Percentiles rank a stretch among this genome's conserved stretches.
phyloP scores from a whole-genome alignment of 2,113 vertebrate genomes.

The Corapipo altera region DNA sequence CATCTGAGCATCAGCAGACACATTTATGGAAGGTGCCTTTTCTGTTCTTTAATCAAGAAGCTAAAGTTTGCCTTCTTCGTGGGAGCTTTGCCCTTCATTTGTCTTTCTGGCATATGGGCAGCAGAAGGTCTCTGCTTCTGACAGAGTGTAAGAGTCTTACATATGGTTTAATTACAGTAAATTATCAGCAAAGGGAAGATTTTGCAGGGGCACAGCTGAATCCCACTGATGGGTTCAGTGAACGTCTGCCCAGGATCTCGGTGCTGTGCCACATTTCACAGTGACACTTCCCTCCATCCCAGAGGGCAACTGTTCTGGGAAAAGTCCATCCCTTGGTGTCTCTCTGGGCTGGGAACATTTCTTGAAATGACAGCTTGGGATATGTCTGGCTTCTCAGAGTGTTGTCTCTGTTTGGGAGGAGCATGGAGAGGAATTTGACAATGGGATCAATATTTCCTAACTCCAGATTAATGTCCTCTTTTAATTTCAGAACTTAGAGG shows the following conservation, averaged over 20 bases:
- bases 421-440: not conserved
- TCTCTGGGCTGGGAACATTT: not conserved
- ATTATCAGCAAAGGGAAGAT: slow-evolving; percentile 30
- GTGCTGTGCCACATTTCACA: not conserved
- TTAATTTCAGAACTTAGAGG: not conserved
- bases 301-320: not conserved
- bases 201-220: slow-evolving; percentile 42
- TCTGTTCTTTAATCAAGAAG: not conserved
- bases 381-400: not conserved
- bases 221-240: not conserved
- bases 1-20: not conserved
- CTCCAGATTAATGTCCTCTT: not conserved
- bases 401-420: not conserved
- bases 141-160: slow-evolving; percentile 30
- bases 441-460: not conserved
- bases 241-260: not conserved
- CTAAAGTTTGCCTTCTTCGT: not conserved
- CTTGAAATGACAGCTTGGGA: not conserved
- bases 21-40: not conserved
- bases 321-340: not conserved
- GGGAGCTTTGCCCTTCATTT: slow-evolving; percentile 57
- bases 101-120: slow-evolving; percentile 62
- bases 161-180: slow-evolving; percentile 59
- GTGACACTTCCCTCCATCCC: not conserved
- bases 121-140: slow-evolving; percentile 58